Evolutionary conservation across 2,888 invertebrate species (phyloP), one percentile per base, ranked within the genome.

Genomic region (Acleris holmiana): DNA sequence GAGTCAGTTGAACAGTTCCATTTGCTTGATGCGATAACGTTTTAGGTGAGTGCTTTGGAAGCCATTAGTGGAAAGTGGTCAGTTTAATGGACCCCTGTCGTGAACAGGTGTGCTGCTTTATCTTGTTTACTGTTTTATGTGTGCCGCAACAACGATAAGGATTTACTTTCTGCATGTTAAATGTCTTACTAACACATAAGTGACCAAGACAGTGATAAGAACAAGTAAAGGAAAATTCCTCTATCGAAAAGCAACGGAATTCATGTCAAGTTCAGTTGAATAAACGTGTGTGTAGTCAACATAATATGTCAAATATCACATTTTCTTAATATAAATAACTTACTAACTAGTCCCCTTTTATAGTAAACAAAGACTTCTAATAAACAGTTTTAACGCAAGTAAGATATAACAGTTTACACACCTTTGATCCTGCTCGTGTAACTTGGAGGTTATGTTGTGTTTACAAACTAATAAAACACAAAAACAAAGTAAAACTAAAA

Each of bases 11-110:
- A 78, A 78, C 78, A 76, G 80, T 87, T 90, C 79, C 80, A 80
- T 81, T 82, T 79, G 77, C 78, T 88, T 85, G 85, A 89, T 89
- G 90, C 88, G 91, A 89, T 91, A 92, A 91, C 85, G 77, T 86
- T 91, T 91, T 91, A 91, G 92, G 92, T 92, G 82, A 91, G 91
- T 89, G 72, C 77, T 78, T 81, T 75, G 73, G 73, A 76, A 76
- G 65, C 80, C 79, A 81, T 85, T 84, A 85, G 83, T 75, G 76
- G 71, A 76, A 84, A 83, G 76, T 76, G 77, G 74, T 74, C 73
- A 76, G 73, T 75, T 73, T 79, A 79, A 84, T 80, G 68, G 65
- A 57, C 65, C 61, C 62, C 65, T 57, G 18, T 55, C 46, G 61
- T 64, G 66, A 65, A 68, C 67, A 68, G 68, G 68, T 71, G 68